Percentiles rank a stretch among this genome's conserved stretches.
Conservation (phyloP, 2,888 invertebrate species). For the Drosophila ezoana region DNA sequence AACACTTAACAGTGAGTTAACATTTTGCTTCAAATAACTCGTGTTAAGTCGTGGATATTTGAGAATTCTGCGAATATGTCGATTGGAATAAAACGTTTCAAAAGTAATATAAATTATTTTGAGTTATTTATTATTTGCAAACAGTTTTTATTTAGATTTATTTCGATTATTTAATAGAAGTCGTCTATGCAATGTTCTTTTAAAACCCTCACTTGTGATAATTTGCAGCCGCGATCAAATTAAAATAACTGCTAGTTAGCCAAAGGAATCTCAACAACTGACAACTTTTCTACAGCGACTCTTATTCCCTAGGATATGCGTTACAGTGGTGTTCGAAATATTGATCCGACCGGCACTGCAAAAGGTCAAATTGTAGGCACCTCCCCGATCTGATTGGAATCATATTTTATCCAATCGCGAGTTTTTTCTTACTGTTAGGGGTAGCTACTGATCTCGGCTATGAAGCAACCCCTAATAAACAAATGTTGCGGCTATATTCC, state of each 20-base stretch:
- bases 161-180: neutral
- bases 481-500: neutral
- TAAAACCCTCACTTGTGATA: too few species aligned
- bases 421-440: constrained; percentile 24
- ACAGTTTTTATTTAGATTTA: too few species aligned
- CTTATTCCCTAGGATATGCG: constrained; percentile 2
- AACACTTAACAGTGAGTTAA: too few species aligned
- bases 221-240: neutral
- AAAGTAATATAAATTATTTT: too few species aligned
- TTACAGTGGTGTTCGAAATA: constrained; percentile 63
- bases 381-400: constrained; percentile 73
- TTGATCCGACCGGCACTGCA: neutral
- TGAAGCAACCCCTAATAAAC: constrained; percentile 51
- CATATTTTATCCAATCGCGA: constrained; percentile 44
- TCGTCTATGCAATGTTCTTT: too few species aligned
- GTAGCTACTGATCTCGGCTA: constrained; percentile 55
- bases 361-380: constrained; percentile 61
- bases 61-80: too few species aligned
- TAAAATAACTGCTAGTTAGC: constrained; percentile 18
- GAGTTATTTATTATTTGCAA: too few species aligned
- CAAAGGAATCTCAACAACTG: constrained; percentile 54
- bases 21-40: too few species aligned
- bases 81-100: too few species aligned
- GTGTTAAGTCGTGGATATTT: too few species aligned
- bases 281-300: constrained; percentile 3